A percentile compares a stretch with the other conserved stretches of the same genome.
Conservation (phyloP, 2,113 vertebrate genomes). For the Telmatochromis brachygnathus region DNA sequence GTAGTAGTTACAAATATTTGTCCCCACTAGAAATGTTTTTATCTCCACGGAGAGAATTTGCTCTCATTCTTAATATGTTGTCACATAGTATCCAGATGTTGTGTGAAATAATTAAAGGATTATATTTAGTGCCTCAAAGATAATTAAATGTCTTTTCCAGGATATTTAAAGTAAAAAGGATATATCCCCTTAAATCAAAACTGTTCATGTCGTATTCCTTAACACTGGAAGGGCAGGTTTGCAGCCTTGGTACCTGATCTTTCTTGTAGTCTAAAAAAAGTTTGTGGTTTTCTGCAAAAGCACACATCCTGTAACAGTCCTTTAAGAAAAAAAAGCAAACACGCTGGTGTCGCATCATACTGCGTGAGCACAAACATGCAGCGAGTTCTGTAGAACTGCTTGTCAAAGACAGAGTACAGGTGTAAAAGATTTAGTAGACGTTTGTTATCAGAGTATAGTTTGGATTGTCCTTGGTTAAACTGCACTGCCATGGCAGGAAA, state of each 20-base stretch:
- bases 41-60: background rate
- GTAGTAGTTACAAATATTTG: background rate
- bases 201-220: background rate
- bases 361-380: background rate
- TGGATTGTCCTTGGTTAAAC: background rate
- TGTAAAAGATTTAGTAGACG: background rate
- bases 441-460: background rate
- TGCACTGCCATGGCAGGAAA: background rate
- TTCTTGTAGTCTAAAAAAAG: background rate
- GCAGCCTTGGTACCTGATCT: background rate
- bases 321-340: background rate
- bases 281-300: slow-evolving; percentile 68
- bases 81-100: background rate
- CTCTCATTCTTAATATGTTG: background rate
- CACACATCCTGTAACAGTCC: slow-evolving; percentile 54
- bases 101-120: background rate
- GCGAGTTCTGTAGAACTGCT: background rate
- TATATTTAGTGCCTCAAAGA: background rate
- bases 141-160: background rate
- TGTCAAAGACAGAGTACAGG: background rate
- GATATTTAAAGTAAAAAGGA: background rate
- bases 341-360: background rate
- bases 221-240: background rate
- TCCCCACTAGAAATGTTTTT: background rate
- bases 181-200: background rate